Conservation (phyloP, 2,888 invertebrate species). For the Hartigia nigra region DNA sequence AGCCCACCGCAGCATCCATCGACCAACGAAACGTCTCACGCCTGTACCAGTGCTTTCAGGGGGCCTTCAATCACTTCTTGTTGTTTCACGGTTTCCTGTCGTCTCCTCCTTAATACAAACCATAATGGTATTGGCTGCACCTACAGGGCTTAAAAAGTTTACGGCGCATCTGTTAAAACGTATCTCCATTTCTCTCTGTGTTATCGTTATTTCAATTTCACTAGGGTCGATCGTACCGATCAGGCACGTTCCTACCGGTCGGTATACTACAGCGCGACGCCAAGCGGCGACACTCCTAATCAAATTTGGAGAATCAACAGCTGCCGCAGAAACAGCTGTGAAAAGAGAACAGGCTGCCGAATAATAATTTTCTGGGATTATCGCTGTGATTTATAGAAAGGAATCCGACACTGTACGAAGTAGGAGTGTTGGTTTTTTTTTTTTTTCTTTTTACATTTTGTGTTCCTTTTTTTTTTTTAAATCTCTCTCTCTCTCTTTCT, state of each 20-base stretch:
- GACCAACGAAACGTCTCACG: background rate
- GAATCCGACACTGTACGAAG: background rate
- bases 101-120: background rate
- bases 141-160: background rate
- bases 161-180: background rate
- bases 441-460: too few species aligned
- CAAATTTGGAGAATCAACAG: background rate
- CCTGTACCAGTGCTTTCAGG: background rate
- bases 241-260: background rate
- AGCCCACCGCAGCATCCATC: background rate
- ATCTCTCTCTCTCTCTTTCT: background rate
- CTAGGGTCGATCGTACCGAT: background rate
- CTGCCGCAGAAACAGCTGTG: slow-evolving; percentile 7
- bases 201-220: background rate
- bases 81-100: background rate
- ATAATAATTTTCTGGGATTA: background rate
- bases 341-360: background rate
- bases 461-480: too few species aligned
- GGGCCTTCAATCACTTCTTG: background rate
- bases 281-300: background rate
- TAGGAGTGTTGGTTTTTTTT: background rate
- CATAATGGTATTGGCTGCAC: background rate
- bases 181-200: background rate
- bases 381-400: background rate
- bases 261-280: background rate